Conservation (phyloP, 2,113 vertebrate species). For the Corydoras maculifer region DNA sequence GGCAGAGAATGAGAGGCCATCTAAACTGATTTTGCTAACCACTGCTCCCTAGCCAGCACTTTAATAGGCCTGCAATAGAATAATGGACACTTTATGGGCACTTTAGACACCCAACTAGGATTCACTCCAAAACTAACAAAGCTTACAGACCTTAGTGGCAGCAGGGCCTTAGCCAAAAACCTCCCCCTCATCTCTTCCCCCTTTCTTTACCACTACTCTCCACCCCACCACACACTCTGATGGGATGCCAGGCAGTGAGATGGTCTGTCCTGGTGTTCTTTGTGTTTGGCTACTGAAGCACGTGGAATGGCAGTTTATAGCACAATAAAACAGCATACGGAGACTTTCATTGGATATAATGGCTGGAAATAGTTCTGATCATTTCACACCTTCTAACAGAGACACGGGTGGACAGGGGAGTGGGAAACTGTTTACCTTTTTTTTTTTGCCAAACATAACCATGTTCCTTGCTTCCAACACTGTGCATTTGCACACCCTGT, state of each 20-base stretch:
- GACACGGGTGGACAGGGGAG: slow-evolving; percentile 48
- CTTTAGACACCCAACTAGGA: slow-evolving; percentile 73
- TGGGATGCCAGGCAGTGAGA: slow-evolving; percentile 63
- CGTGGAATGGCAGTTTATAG: slow-evolving; percentile 83
- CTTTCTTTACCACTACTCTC: slow-evolving; percentile 52
- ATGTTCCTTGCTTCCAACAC: slow-evolving; percentile 8
- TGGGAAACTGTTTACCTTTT: slow-evolving; percentile 42
- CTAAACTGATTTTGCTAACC: slow-evolving; percentile 60
- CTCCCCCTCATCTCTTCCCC: slow-evolving; percentile 50
- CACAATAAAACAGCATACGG: slow-evolving; percentile 88
- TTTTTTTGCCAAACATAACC: slow-evolving; percentile 38
- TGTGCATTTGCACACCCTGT: slow-evolving; percentile 17
- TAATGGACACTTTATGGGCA: slow-evolving; percentile 72
- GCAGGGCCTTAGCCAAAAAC: slow-evolving; percentile 67
- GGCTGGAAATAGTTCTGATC: slow-evolving; percentile 71
- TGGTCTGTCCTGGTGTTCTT: slow-evolving; percentile 70
- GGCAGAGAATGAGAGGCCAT: slow-evolving; percentile 18
- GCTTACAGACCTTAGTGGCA: slow-evolving; percentile 65
- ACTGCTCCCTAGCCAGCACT: slow-evolving; percentile 65
- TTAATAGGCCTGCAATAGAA: slow-evolving; percentile 67
- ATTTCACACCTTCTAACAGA: slow-evolving; percentile 63
- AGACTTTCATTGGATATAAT: slow-evolving; percentile 90
- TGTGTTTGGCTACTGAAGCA: slow-evolving; percentile 91
- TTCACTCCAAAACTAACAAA: slow-evolving; percentile 80
- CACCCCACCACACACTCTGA: slow-evolving; percentile 51